A percentile compares a stretch with the other conserved stretches of the same genome.
These are phyloP conservation scores for Patella pellucida DNA, from an alignment of 2,888 invertebrate species.

Conservation along the genomic window DNA sequence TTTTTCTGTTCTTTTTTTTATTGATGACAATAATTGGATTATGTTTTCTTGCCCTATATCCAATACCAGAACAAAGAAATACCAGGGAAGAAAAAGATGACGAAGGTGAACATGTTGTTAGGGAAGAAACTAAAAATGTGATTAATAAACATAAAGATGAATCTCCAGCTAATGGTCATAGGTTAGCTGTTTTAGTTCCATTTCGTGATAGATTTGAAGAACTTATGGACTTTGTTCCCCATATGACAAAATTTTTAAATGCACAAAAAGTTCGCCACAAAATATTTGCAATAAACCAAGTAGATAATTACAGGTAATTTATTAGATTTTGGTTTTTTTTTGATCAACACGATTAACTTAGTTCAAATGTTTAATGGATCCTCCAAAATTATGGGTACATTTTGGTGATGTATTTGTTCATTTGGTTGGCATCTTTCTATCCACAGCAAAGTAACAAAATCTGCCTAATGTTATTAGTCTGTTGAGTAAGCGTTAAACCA, in stretches of 20 bases:
- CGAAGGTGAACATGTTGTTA: background rate
- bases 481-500: background rate
- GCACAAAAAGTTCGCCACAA: constrained; percentile 85
- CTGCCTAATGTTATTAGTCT: background rate
- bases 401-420: background rate
- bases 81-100: constrained; percentile 2
- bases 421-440: background rate
- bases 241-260: constrained; percentile 86
- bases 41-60: constrained; percentile 27
- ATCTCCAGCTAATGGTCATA: constrained; percentile 38
- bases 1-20: constrained; percentile 25
- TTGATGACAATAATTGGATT: constrained; percentile 14
- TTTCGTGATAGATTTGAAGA: constrained; percentile 97
- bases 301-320: constrained; percentile 71
- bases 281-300: constrained; percentile 93
- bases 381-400: background rate
- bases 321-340: too few relatives aligned
- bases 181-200: constrained; percentile 90
- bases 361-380: background rate
- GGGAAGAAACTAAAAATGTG: background rate
- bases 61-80: constrained; percentile 24
- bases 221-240: constrained; percentile 90
- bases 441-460: background rate
- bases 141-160: background rate
- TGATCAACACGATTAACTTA: too few relatives aligned